Base-by-base conservation (phyloP, 2,888 invertebrate genomes). In the Drosophila buzzatii region DNA sequence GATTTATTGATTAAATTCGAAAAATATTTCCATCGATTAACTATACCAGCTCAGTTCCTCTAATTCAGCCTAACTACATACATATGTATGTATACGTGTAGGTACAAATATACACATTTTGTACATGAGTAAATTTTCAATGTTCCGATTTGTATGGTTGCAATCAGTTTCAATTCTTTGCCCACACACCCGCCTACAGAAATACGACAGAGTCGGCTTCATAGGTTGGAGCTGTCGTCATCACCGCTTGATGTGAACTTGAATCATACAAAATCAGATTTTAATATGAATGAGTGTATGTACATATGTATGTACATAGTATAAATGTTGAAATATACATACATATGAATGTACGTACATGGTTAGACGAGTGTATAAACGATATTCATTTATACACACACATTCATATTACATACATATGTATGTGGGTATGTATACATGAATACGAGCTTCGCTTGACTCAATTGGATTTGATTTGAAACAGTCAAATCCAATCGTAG, bases 161-260 rank as follows among this genome's bases (percentile, higher is more conserved):
- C 27, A 76, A 62, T 42, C 51, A 45, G 20, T 70, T 61, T 57
- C 12, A 33, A 66, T 44, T 23, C n/a, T 3, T 37, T 44, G 35
- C 80, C 76, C 53, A 75, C 76, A 35, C 45, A 27, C 3, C 44
- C 66, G 63, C 79, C 79, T 20, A 75, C 79, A 57, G 35, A 27
- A 51, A 20, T 60, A 20, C 35, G 16, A 23, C 35, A 64, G 16
- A 75, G 76, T 80, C 76, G 77, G 77, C 62, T 62, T 9, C 49
- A 47, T 66, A 56, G 52, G 39, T 47, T 63, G 10, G n/a, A 45
- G 44, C 51, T 68, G 57, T 41, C 60, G 73, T 77, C 68, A 73
- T 67, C 66, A 35, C 39, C 49, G 56, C n/a, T 66, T 51, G 51
- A 57, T 45, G 42, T 71, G 63, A 79, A 75, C 80, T 75, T 77